Evolutionary conservation across 2,888 invertebrate genomes (phyloP).

Genomic region (Andrena minutula): DNA sequence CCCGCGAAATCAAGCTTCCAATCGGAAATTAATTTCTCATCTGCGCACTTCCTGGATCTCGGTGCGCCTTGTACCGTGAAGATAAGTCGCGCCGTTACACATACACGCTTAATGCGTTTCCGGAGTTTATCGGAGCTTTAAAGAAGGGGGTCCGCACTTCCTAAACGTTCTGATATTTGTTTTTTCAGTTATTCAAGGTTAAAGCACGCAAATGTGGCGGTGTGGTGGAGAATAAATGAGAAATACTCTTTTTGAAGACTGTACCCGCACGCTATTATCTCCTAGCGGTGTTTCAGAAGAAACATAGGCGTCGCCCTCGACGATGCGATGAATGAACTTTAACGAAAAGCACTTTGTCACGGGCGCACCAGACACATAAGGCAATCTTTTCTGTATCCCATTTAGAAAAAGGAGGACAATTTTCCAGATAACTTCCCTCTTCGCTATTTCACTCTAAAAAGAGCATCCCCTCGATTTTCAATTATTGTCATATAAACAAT

Average conservation of each 20-base stretch:
- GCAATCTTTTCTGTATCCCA: background rate
- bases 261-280: slow-evolving; percentile 81
- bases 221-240: slow-evolving; percentile 58
- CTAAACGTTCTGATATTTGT: slow-evolving; percentile 31
- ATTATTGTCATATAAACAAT: too few species aligned
- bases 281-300: slow-evolving; percentile 83
- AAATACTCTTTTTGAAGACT: slow-evolving; percentile 75
- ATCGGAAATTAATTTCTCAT: background rate
- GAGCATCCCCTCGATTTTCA: background rate
- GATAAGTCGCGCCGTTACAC: background rate
- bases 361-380: slow-evolving; percentile 40
- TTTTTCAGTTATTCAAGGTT: slow-evolving; percentile 50
- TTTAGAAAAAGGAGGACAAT: background rate
- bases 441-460: background rate
- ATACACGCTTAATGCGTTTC: background rate
- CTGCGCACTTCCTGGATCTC: background rate
- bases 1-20: too few species aligned
- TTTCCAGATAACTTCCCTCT: background rate
- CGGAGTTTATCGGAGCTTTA: slow-evolving; percentile 16
- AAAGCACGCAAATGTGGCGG: slow-evolving; percentile 34
- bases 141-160: background rate
- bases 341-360: slow-evolving; percentile 60
- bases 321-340: slow-evolving; percentile 72
- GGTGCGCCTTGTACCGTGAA: background rate
- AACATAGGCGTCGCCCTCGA: slow-evolving; percentile 79